Conservation (phyloP, 1,140 invertebrate species). For the Glossosoma conforme region DNA sequence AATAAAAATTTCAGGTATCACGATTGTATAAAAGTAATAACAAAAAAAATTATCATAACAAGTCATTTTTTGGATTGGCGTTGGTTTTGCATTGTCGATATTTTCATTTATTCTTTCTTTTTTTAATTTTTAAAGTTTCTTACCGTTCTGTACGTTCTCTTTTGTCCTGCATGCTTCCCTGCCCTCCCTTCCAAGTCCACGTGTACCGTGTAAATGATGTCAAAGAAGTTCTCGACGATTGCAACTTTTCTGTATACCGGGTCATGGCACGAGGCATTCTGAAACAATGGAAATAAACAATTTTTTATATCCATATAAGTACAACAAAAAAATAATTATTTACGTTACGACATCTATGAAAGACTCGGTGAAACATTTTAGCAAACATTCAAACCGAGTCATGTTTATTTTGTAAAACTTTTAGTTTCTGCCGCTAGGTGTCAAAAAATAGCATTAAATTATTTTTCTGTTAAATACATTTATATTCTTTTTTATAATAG, state of each 20-base stretch:
- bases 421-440: neutral
- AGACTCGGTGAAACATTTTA: neutral
- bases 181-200: constrained; percentile 84
- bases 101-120: neutral
- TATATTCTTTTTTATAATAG: neutral
- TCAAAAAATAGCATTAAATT: neutral
- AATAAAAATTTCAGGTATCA: too few species aligned
- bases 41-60: too few species aligned
- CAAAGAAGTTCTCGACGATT: constrained; percentile 94
- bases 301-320: neutral
- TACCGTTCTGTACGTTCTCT: constrained; percentile 92
- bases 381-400: neutral
- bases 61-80: neutral
- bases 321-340: constrained; percentile 9
- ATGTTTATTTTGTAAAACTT: neutral
- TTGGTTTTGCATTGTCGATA: neutral
- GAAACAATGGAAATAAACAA: constrained; percentile 36
- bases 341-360: neutral
- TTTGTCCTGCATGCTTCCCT: constrained; percentile 93
- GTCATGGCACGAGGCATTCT: constrained; percentile 54
- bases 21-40: too few species aligned
- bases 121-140: constrained; percentile 44
- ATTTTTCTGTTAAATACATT: neutral
- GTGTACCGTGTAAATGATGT: constrained; percentile 93
- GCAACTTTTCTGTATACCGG: constrained; percentile 85